Base-by-base conservation (phyloP, 2,888 invertebrate genomes). In the Yponomeuta evonymella region DNA sequence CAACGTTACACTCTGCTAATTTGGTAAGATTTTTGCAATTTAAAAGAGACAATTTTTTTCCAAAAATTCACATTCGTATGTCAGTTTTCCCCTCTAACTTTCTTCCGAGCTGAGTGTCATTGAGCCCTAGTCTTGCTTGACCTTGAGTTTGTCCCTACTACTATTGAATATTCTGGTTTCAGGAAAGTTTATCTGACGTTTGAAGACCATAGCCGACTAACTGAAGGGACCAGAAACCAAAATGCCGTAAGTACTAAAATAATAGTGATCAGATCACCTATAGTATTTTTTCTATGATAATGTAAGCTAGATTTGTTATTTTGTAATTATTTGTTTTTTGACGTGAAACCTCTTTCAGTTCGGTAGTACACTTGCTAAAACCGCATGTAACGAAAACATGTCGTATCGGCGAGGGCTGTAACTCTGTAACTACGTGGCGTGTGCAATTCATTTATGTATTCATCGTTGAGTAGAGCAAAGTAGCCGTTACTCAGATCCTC, bases 161-260 rank as follows among this genome's bases (percentile, higher is more conserved):
- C 15, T 68, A 10, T 29, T 30, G 36, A 67, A 29, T 29, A 93
- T 89, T 76, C 87, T 89, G 77, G 85, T 74, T 93, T 82, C 70
- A 94, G 94, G 70, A 95, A 95, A 86, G 89, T 96, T 2, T 96
- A 93, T 79, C 87, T 96, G 3, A 94, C 95, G 8, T 96, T 96
- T 80, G 88, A 89, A 68, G 90, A 90, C 58, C 83, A 84, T 12
- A 73, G 73, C 36, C 75, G 78, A 75, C 71, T 77, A 74, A 29
- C 77, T 51, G 51, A 51, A n/a, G 30, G 68, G 8, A 10, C 2
- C 43, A 48, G 36, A 3, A 67, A 67, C 23, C 23, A 68, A 12
- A 68, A 51, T 30, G 29, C 10, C 30, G 68, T 68, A 68, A 68
- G 68, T 29, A 58, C 43, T 43, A 23, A 62, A 11, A n/a, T 15